Conservation (phyloP, 2,888 invertebrate species). For the Macrosoma leucophasiata region DNA sequence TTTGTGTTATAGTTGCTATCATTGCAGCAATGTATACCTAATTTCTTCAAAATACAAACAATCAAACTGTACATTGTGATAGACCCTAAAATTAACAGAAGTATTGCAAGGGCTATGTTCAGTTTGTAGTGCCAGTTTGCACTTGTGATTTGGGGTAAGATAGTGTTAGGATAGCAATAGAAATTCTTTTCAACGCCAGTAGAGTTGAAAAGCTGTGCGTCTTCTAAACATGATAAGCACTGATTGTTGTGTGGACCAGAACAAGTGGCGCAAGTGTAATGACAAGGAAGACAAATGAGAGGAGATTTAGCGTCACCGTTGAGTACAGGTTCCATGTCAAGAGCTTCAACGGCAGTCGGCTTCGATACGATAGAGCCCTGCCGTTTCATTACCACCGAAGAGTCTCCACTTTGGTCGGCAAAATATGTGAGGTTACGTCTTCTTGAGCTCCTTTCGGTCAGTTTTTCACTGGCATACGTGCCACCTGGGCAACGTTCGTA, state of each 20-base stretch:
- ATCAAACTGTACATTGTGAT: slow-evolving; percentile 42
- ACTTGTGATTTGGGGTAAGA: slow-evolving; percentile 56
- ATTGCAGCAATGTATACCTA: slow-evolving; percentile 32
- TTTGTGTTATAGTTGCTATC: slow-evolving; percentile 49
- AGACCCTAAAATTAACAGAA: slow-evolving; percentile 44
- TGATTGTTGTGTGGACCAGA: slow-evolving; percentile 81
- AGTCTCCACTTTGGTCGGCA: slow-evolving; percentile 35
- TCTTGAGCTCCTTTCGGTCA: slow-evolving; percentile 53
- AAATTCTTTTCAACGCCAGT: slow-evolving; percentile 54
- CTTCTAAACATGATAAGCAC: slow-evolving; percentile 80
- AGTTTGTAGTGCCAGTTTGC: slow-evolving; percentile 64
- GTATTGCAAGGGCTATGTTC: slow-evolving; percentile 53
- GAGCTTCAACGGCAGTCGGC: slow-evolving; percentile 45
- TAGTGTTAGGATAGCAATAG: slow-evolving; percentile 69
- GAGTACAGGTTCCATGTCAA: slow-evolving; percentile 47
- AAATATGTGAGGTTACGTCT: slow-evolving; percentile 57
- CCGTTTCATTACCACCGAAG: slow-evolving; percentile 41
- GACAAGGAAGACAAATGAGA: slow-evolving; percentile 78
- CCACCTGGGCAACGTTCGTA: slow-evolving; percentile 73
- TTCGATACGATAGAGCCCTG: slow-evolving; percentile 34
- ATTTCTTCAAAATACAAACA: slow-evolving; percentile 42
- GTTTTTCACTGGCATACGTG: slow-evolving; percentile 61
- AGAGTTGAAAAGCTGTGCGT: slow-evolving; percentile 72
- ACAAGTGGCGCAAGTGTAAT: slow-evolving; percentile 84
- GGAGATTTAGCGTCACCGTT: slow-evolving; percentile 39